These are phyloP conservation scores for Carcina quercana DNA, from an alignment of 2,888 invertebrate species.

Conservation along the genomic window DNA sequence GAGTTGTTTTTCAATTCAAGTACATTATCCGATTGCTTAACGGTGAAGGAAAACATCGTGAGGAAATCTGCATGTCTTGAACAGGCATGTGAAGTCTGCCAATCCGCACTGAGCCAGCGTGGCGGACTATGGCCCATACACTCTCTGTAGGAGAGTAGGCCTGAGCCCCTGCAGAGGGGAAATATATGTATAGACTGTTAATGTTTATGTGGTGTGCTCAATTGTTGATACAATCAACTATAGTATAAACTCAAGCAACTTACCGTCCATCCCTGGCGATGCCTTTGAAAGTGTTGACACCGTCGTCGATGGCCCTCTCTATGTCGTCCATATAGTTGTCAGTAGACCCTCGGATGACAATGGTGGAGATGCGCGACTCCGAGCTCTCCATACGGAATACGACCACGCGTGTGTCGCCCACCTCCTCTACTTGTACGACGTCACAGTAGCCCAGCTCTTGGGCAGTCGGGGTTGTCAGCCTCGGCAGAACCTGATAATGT, in stretches of 20 bases:
- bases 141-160: too few species aligned
- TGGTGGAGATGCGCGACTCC: slow-evolving; percentile 92
- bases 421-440: slow-evolving; percentile 90
- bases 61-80: too few species aligned
- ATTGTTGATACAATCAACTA: background rate
- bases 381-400: slow-evolving; percentile 91
- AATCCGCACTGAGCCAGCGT: too few species aligned
- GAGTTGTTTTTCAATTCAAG: too few species aligned
- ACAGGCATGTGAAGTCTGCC: too few species aligned
- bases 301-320: slow-evolving; percentile 98
- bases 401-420: slow-evolving; percentile 96
- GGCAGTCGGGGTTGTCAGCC: slow-evolving; percentile 84
- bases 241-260: background rate
- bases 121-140: too few species aligned
- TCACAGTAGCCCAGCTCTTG: slow-evolving; percentile 96
- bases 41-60: too few species aligned
- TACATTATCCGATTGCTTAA: too few species aligned
- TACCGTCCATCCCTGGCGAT: slow-evolving; percentile 83
- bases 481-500: slow-evolving; percentile 78
- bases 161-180: too few species aligned
- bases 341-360: slow-evolving; percentile 96
- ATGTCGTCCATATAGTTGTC: slow-evolving; percentile 99
- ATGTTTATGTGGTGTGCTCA: too few species aligned
- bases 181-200: too few species aligned
- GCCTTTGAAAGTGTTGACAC: slow-evolving; percentile 98